These are phyloP conservation scores for Antechinus flavipes DNA, from an alignment of 2,113 vertebrate species.

Conservation along the genomic window DNA sequence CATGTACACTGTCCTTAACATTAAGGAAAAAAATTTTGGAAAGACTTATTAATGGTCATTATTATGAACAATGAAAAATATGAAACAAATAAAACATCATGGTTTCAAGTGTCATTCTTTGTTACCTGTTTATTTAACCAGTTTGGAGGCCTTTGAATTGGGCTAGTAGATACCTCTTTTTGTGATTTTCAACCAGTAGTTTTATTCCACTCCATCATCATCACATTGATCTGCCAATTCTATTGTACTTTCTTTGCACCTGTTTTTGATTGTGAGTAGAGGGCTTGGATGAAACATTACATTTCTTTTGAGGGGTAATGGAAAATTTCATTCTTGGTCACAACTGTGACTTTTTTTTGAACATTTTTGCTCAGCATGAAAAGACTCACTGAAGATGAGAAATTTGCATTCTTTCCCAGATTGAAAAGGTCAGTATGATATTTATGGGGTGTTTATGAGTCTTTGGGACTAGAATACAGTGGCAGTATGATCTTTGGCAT, in stretches of 20 bases:
- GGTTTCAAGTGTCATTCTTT: not conserved
- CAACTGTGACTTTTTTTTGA: not conserved
- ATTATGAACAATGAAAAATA: not conserved
- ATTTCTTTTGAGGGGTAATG: not conserved
- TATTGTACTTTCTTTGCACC: not conserved
- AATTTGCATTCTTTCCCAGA: not conserved
- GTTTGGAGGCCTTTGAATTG: not conserved
- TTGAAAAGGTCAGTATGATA: not conserved
- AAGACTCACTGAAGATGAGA: not conserved
- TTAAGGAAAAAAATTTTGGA: not conserved
- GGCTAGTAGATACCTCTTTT: not conserved
- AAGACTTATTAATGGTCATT: not conserved
- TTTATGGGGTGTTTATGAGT: not conserved
- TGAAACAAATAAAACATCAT: not conserved
- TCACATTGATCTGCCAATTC: not conserved
- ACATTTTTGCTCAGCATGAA: not conserved
- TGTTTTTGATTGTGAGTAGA: not conserved
- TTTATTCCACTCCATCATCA: not conserved
- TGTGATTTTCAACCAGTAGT: not conserved
- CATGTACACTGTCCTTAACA: not conserved
- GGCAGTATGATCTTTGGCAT: not conserved
- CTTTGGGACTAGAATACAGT: not conserved
- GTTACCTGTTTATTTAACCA: not conserved
- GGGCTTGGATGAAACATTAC: not conserved
- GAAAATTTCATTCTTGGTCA: not conserved